These are phyloP conservation scores for Oryctes rhinoceros DNA, from an alignment of 1,140 invertebrate species.

Conservation along the genomic window DNA sequence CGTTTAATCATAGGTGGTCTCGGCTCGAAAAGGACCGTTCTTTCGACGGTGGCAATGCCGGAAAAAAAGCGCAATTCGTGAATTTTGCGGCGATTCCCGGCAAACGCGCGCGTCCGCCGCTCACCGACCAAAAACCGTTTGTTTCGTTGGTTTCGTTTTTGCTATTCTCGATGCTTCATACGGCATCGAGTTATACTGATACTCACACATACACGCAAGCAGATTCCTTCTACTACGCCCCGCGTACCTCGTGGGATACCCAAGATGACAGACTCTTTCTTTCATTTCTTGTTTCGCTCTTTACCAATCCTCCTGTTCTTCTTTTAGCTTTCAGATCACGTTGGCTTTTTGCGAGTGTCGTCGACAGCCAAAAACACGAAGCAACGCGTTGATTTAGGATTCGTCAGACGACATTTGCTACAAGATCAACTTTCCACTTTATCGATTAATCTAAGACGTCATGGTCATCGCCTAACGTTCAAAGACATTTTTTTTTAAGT, in stretches of 20 bases:
- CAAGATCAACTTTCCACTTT: neutral
- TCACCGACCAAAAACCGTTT: neutral
- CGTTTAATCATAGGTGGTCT: constrained; percentile 18
- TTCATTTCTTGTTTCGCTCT: no score
- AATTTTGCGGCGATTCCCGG: constrained; percentile 13
- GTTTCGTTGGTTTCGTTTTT: neutral
- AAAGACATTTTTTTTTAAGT: no score
- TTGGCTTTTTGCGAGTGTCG: constrained; percentile 1
- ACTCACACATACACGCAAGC: no score
- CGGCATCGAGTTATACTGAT: neutral
- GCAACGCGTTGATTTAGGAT: neutral
- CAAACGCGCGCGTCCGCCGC: neutral
- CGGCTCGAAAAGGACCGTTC: constrained; percentile 11
- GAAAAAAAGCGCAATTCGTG: constrained; percentile 20
- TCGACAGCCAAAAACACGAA: neutral
- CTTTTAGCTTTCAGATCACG: neutral
- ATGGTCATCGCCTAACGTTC: no score
- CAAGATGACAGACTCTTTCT: no score
- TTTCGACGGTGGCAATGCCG: neutral
- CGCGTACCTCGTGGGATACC: no score
- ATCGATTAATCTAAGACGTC: constrained; percentile 12
- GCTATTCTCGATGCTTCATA: neutral
- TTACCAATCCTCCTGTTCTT: neutral
- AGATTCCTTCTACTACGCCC: neutral
- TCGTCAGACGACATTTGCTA: neutral